phyloP scores from a whole-genome alignment of 2,888 invertebrate genomes.

The Conomelus anceps region DNA sequence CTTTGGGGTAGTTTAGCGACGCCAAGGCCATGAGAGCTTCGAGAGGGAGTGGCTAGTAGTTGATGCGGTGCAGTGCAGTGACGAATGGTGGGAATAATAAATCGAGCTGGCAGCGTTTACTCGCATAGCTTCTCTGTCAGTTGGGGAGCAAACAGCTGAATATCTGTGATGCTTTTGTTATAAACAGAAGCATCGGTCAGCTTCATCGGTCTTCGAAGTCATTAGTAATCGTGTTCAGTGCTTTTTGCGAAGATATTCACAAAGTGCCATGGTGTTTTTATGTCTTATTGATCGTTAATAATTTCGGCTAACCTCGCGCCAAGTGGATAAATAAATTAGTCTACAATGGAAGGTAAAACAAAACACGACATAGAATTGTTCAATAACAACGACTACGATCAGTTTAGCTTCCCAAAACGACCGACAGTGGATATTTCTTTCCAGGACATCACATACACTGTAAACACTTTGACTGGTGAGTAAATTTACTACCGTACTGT shows the following conservation, averaged over 20 bases:
- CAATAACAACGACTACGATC: constrained; percentile 19
- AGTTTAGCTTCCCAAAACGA: constrained; percentile 46
- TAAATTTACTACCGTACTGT: constrained; percentile 8
- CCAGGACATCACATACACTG: constrained; percentile 56
- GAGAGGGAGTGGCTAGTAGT: not conserved
- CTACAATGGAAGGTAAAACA: not conserved
- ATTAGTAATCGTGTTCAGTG: not conserved
- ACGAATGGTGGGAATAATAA: not conserved
- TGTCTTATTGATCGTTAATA: not conserved
- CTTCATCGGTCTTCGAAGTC: too few relatives aligned
- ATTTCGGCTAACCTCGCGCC: not conserved
- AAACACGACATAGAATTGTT: not conserved
- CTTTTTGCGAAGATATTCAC: not conserved
- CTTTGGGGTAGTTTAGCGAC: not conserved
- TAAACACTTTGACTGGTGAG: constrained; percentile 56
- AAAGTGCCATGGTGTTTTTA: not conserved
- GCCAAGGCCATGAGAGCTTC: not conserved
- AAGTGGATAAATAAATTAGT: not conserved
- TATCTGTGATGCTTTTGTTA: not conserved
- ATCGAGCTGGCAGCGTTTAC: not conserved
- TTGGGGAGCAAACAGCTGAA: not conserved
- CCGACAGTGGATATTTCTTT: constrained; percentile 62
- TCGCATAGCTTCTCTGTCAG: not conserved
- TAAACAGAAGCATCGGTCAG: not conserved
- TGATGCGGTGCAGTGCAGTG: not conserved